Evolutionary conservation across 1,140 invertebrate species (phyloP), one percentile per base, ranked within the genome.

Genomic region (Drosophila saltans): DNA sequence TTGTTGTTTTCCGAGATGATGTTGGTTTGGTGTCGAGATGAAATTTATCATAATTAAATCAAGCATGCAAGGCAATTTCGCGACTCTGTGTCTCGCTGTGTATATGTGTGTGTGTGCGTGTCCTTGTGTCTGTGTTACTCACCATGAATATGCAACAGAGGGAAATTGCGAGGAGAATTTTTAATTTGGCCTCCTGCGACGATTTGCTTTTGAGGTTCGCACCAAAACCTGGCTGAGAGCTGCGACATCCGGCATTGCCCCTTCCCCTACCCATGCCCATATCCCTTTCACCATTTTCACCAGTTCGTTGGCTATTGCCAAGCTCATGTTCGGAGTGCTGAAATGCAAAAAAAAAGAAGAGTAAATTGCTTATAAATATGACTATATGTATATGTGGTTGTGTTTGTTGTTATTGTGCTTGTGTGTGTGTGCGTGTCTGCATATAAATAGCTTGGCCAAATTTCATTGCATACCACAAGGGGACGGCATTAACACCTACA

Each of bases 131-230:
- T 52, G 45, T 52, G 45, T 52, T 66, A 90, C 92, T 93, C 81
- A 95, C 95, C 95, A 95, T 95, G 81, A 95, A 95, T 69, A 95
- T 91, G 66, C 93, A 94, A 75, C 95, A 95, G 45, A 95, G 92
- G 39, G 93, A 81, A 33, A 94, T 93, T 2, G 95, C 94, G 9
- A 93, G 92, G 58, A 95, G 72, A 58, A 95, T 92, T 88, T 95
- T 94, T 21, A 92, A 93, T 68, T 94, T 93, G 16, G 94, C 94
- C 62, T 93, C 93, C 68, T 93, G 93, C 11, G 93, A 48, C 86
- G 89, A 65, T 92, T 93, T 71, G 91, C 86, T 80, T 88, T 92
- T 94, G 92, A 94, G 81, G 76, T 88, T 85, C 48, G 64, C 68
- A 6, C 75, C 71, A 56, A 92, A 92, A 52, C 91, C 91, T 3